Conservation (phyloP, 2,113 vertebrate species). For the Callaeas wilsoni region DNA sequence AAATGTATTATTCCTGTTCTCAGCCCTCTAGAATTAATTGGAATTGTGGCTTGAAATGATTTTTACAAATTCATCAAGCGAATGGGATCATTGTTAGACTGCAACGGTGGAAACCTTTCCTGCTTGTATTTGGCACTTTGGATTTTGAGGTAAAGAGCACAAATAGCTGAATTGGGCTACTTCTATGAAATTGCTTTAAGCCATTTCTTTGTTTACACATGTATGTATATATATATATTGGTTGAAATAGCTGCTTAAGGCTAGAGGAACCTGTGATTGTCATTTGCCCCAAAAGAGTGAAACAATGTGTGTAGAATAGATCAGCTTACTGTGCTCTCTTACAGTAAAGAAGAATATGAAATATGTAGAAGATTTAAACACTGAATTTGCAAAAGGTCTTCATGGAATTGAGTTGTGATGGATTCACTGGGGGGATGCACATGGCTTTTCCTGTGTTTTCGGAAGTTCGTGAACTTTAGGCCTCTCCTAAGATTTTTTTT, state of each 20-base stretch:
- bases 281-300: not conserved
- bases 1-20: constrained; percentile 31
- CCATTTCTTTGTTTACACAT: constrained; percentile 4
- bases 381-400: not conserved
- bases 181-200: not conserved
- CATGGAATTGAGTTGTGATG: not conserved
- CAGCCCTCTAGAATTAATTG: constrained; percentile 44
- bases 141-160: constrained; percentile 14
- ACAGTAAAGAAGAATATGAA: not conserved
- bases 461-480: not conserved
- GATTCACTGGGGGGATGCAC: not conserved
- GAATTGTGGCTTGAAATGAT: constrained; percentile 53
- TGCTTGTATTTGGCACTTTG: constrained; percentile 18
- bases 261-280: not conserved
- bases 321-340: not conserved
- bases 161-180: not conserved
- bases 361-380: not conserved
- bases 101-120: not conserved
- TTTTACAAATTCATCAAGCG: constrained; percentile 55
- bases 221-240: not conserved
- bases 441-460: not conserved
- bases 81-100: constrained; percentile 18
- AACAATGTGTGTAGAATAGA: not conserved
- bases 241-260: not conserved
- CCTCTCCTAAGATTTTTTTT: not conserved